Evolutionary conservation across 2,888 invertebrate species (phyloP).

Genomic region (Metalampra italica): DNA sequence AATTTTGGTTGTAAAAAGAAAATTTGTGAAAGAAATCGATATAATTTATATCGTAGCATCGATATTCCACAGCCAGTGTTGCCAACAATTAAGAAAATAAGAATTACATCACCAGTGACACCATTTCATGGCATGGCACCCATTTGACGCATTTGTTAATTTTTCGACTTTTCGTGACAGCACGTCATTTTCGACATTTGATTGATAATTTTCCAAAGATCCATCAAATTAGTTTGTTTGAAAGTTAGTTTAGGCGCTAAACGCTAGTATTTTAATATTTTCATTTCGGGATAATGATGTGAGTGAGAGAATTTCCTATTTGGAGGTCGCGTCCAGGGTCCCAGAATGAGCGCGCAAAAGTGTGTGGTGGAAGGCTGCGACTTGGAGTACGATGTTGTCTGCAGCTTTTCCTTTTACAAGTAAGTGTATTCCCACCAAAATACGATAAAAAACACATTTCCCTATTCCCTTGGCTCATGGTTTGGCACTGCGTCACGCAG

Average conservation of each 20-base stretch:
- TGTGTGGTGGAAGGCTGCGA: constrained; percentile 74
- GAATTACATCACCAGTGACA: constrained; percentile 76
- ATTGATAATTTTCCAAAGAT: constrained; percentile 77
- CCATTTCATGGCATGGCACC: constrained; percentile 68
- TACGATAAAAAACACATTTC: background rate
- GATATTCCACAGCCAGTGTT: constrained; percentile 34
- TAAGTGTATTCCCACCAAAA: constrained; percentile 46
- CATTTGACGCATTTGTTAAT: constrained; percentile 71
- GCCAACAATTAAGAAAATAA: constrained; percentile 45
- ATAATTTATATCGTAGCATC: too few relatives aligned
- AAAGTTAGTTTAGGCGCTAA: constrained; percentile 76
- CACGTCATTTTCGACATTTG: constrained; percentile 79
- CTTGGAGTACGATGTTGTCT: constrained; percentile 72
- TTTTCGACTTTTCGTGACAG: constrained; percentile 78
- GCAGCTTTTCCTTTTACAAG: constrained; percentile 76
- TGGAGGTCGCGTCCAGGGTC: constrained; percentile 41
- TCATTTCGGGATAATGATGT: constrained; percentile 55
- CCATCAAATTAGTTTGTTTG: constrained; percentile 78
- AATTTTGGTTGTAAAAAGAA: too few relatives aligned
- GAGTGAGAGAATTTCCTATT: constrained; percentile 57
- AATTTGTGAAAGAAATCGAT: too few relatives aligned
- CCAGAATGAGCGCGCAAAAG: constrained; percentile 66
- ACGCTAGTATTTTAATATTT: constrained; percentile 58
- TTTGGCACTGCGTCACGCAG: background rate
- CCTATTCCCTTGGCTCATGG: background rate